Base-by-base conservation (phyloP, 2,888 invertebrate species). In the Antitype chi region DNA sequence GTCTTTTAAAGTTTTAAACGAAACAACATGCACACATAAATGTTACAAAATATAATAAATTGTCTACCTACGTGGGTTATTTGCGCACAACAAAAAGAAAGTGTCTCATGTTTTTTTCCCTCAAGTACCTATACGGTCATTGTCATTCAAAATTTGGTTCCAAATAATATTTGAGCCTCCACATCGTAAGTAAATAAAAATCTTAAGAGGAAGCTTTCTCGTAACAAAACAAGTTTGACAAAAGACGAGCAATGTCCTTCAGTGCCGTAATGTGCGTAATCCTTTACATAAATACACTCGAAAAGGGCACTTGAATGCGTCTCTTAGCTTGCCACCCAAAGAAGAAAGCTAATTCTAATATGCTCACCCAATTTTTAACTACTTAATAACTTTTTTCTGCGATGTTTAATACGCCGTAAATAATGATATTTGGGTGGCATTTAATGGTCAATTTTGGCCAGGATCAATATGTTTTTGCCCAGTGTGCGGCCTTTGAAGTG, bases 251-350 rank as follows among this genome's bases (percentile, higher is more conserved):
- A 82, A 82, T 89, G 87, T 87, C 87, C 88, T 77, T 91, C 86
- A 91, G 90, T 88, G 86, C 82, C 78, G 76, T 94, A 95, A 96
- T 94, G 95, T 90, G 81, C 78, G 89, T 95, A 95, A 96, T 96
- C 95, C 92, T 92, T 95, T 95, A 94, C 94, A 93, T 93, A 96
- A 95, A 95, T 94, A 95, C 94, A 95, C 90, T 82, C 68, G 52
- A 86, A 91, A 91, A 88, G 90, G 83, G 91, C 93, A 93, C 94
- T 94, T 90, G 88, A 90, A 79, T 81, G 80, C 85, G 86, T 75
- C 69, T 67, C 74, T 87, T 85, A 76, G 87, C 86, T 78, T 88
- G 85, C 95, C 94, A 95, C 94, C 94, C 94, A 95, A 92, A 93
- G 84, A 91, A 88, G 78, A 79, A 72, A 67, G 55, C 68, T 74